phyloP scores from a whole-genome alignment of 2,888 invertebrate species.

The Netelia fuscicornis region DNA sequence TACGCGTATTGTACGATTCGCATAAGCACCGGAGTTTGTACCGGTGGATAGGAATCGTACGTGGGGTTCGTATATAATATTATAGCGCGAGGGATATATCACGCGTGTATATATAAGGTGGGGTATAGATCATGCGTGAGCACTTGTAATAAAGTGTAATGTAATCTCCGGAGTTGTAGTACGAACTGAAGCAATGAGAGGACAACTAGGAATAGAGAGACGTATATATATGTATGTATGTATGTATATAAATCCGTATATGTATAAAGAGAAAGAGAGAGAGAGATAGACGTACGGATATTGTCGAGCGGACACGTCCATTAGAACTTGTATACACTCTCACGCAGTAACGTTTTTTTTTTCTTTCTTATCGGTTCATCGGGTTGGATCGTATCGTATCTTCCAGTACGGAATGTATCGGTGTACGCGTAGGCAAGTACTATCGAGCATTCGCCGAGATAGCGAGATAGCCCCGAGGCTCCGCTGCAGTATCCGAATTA shows the following conservation, averaged over 20 bases:
- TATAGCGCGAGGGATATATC: constrained; percentile 27
- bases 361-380: constrained; percentile 52
- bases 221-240: neutral
- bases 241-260: no score
- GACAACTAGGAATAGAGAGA: constrained; percentile 7
- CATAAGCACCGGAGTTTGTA: neutral
- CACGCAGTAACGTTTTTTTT: constrained; percentile 1
- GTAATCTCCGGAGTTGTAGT: constrained; percentile 39
- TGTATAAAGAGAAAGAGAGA: constrained; percentile 10
- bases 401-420: constrained; percentile 2
- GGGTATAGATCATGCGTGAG: constrained; percentile 49
- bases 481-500: neutral
- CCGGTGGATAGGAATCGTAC: neutral
- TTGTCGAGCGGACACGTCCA: constrained; percentile 54
- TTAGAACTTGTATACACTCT: constrained; percentile 48
- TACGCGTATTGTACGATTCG: neutral
- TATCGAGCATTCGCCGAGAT: constrained; percentile 4
- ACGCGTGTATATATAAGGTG: constrained; percentile 9
- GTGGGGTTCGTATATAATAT: constrained; percentile 23
- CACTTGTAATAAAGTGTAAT: constrained; percentile 59
- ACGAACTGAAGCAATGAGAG: constrained; percentile 11
- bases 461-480: constrained; percentile 4
- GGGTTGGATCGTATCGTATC: constrained; percentile 42
- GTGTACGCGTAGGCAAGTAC: neutral
- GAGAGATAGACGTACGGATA: constrained; percentile 36